Evolutionary conservation across 2,113 vertebrate genomes (phyloP), one percentile per base, ranked within the genome.

Genomic region (Poeciliopsis turrubarensis): DNA sequence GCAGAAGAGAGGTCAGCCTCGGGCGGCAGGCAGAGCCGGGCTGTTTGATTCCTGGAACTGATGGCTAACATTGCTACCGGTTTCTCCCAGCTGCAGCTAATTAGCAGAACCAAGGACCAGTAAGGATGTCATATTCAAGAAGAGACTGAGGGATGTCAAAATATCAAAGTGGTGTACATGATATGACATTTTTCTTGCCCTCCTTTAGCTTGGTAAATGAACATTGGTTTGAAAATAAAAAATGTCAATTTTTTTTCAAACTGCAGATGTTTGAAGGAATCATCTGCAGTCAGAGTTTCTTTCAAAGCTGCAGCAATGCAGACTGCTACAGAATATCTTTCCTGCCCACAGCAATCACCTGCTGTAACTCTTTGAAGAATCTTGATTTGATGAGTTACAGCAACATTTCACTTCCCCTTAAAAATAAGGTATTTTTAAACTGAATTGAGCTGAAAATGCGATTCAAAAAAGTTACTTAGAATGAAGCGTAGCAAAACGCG

Each of bases 1-100:
- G 69, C 77, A 81, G 79, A 81, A 68, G 65, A 84, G 88, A 86
- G 80, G 82, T 82, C 80, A 85, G 85, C 84, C 79, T 69, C 66
- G 29, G 79, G 83, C 70, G 30, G 70, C 68, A 25, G 73, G 65
- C 78, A 69, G 15, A 47, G 68, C 27, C 72, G 31, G 64, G 60
- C 67, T 51, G 77, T 65, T 37, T 64, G 65, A 31, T 71, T 82
- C 25, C 0, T 1, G 22, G 60, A 60, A 17, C 74, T 65, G 44
- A 75, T 64, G n/a, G 22, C 51, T 10, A 66, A 26, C 60, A 51
- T 66, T 62, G 80, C 72, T 75, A 77, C 14, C 51, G 44, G 71
- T 72, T 78, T 77, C 70, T 78, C 8, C 7, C 17, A 17, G 22
- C 25, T 11, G 8, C 25, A 22, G 51, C 3, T 57, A n/a, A 57